Conservation (phyloP, 2,797 vertebrate species). For the Ceryle rudis region DNA sequence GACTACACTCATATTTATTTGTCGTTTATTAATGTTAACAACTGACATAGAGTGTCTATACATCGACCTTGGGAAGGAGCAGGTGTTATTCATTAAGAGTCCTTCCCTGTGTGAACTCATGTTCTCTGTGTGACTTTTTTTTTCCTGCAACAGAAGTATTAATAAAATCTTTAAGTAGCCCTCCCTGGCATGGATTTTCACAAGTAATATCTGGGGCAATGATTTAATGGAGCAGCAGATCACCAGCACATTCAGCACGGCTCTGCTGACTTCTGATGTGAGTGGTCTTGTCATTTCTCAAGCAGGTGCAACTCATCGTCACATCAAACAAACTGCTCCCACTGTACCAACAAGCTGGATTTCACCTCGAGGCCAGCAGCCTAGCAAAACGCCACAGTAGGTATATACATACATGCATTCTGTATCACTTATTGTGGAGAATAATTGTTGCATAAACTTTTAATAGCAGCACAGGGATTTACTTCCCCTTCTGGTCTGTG, state of each 20-base stretch:
- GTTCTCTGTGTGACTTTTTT: not conserved
- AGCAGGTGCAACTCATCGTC: not conserved
- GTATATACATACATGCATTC: not conserved
- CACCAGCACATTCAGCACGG: rapidly evolving
- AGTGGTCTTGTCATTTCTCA: not conserved
- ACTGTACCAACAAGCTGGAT: not conserved
- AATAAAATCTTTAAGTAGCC: not conserved
- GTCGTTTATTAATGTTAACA: not conserved
- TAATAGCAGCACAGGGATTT: conserved; percentile 7
- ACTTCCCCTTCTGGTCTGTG: conserved; percentile 60
- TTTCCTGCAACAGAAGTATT: not conserved
- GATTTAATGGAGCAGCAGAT: not conserved
- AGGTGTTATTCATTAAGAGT: not conserved
- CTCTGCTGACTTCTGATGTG: not conserved
- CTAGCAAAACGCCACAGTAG: not conserved
- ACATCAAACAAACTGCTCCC: conserved; percentile 16
- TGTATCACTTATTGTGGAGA: not conserved
- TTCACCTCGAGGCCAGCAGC: not conserved
- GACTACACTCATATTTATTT: not conserved
- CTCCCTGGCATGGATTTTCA: not conserved
- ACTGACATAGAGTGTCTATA: not conserved
- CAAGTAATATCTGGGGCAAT: not conserved
- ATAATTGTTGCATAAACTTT: conserved; percentile 69
- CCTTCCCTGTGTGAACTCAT: not conserved
- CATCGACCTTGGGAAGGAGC: not conserved